Evolutionary conservation across 1,140 invertebrate genomes (phyloP).

Genomic region (Limonius californicus): DNA sequence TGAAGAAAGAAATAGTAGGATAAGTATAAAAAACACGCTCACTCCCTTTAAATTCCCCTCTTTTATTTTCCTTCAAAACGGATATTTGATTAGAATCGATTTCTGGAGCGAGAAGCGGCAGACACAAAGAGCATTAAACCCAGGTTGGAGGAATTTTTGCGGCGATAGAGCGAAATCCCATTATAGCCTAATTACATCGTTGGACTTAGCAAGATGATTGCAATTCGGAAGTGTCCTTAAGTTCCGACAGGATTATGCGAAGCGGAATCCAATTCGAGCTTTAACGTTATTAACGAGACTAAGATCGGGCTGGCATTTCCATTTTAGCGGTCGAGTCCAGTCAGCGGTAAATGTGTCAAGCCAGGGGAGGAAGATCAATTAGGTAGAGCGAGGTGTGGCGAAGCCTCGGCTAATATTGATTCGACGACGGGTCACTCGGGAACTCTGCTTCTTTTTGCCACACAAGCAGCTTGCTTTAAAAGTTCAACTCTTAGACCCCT

Average conservation of each 20-base stretch:
- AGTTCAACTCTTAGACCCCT: too few relatives aligned
- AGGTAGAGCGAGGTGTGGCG: constrained; percentile 17
- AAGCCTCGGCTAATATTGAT: not conserved
- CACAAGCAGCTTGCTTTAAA: too few relatives aligned
- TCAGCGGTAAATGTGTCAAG: constrained; percentile 21
- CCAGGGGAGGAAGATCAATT: constrained; percentile 17
- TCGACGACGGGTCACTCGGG: constrained; percentile 4
- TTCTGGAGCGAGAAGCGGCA: too few relatives aligned
- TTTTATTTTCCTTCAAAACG: too few relatives aligned
- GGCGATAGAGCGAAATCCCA: too few relatives aligned
- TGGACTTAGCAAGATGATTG: constrained; percentile 13
- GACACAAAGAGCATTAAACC: too few relatives aligned
- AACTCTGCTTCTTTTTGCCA: not conserved
- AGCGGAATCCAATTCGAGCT: constrained; percentile 22
- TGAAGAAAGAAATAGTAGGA: too few relatives aligned
- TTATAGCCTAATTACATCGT: constrained; percentile 1
- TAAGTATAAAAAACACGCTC: too few relatives aligned
- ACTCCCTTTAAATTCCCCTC: too few relatives aligned
- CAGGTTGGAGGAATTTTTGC: too few relatives aligned
- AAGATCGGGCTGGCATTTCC: constrained; percentile 15
- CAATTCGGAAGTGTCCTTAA: constrained; percentile 21
- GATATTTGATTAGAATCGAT: too few relatives aligned
- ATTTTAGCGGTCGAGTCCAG: constrained; percentile 15
- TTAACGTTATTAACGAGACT: constrained; percentile 22
- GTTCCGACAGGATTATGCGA: constrained; percentile 24